Evolutionary conservation across 2,113 vertebrate genomes (phyloP).

Genomic region (Manacus vitellinus): DNA sequence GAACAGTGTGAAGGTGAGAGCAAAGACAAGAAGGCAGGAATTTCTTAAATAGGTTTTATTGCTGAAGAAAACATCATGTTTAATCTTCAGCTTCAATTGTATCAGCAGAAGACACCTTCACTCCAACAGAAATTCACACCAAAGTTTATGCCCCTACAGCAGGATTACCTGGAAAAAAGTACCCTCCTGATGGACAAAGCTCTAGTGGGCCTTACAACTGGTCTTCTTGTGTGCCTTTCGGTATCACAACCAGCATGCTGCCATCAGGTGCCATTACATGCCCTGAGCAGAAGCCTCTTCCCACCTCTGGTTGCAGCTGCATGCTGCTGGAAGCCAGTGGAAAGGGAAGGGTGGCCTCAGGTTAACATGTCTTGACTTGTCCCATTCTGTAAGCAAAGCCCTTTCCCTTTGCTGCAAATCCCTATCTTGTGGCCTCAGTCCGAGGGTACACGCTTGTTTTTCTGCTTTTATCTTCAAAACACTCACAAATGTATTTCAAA

Average conservation of each 20-base stretch:
- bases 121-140: background rate
- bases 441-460: constrained; percentile 19
- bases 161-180: background rate
- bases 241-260: background rate
- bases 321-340: background rate
- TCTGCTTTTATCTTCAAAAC: constrained; percentile 66
- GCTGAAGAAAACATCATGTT: background rate
- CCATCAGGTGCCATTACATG: background rate
- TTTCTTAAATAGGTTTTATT: background rate
- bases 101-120: background rate
- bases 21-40: background rate
- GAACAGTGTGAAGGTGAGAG: background rate
- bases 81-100: background rate
- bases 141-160: background rate
- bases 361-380: constrained; percentile 31
- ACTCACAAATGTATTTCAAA: constrained; percentile 55
- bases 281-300: background rate
- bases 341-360: background rate
- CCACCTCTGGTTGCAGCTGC: background rate
- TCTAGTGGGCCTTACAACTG: background rate
- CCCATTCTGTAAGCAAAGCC: background rate
- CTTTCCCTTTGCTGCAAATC: constrained; percentile 9
- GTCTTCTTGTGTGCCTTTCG: background rate
- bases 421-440: constrained; percentile 19
- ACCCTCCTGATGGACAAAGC: background rate